Base-by-base conservation (phyloP, 2,797 vertebrate genomes). In the Enteromius thamalakanensis region DNA sequence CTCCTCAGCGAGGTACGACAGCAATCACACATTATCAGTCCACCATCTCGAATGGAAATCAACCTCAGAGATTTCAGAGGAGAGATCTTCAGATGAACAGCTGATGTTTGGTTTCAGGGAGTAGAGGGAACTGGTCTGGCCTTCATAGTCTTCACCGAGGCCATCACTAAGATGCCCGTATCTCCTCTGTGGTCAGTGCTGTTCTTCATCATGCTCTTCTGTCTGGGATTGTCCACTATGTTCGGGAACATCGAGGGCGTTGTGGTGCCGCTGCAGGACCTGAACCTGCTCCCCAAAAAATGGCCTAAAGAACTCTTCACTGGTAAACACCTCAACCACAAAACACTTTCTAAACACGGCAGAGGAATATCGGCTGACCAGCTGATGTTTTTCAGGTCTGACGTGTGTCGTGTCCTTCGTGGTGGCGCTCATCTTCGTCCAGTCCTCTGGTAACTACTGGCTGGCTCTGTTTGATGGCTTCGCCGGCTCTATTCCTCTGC, bases 131-230 rank as follows among this genome's bases (percentile, higher is more conserved):
- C 97, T 0, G 98, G 98, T 19, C 88, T 99, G 83, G 98, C 97
- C 77, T 99, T 99, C 91, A 99, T 99, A 58, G 95, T 98, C 82
- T 99, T 99, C 94, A 99, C 97, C 0, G 98, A 99, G 88, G 98
- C 97, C 85, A 98, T 99, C 91, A 97, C 95, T 88, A 97, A 95
- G 92, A 98, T 99, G 98, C 98, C 98, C 0, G 0, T 96, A 81
- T 95, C 97, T 2, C 97, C 96, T 1, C 55, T 98, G 12, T 99
- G 97, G 97, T 93, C 97, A 0, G 93, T 98, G 8, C 95, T 98
- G 12, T 98, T 98, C 93, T 99, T 99, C 87, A 32, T 96, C 91
- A 99, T 99, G 98, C 96, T 99, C 51, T 98, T 98, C 93, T 99
- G 98, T 85, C 92, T 99, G 29, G 98, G 97, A 26, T 95, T 99